Conservation (phyloP, 2,888 invertebrate species). For the Cheilosia urbana region DNA sequence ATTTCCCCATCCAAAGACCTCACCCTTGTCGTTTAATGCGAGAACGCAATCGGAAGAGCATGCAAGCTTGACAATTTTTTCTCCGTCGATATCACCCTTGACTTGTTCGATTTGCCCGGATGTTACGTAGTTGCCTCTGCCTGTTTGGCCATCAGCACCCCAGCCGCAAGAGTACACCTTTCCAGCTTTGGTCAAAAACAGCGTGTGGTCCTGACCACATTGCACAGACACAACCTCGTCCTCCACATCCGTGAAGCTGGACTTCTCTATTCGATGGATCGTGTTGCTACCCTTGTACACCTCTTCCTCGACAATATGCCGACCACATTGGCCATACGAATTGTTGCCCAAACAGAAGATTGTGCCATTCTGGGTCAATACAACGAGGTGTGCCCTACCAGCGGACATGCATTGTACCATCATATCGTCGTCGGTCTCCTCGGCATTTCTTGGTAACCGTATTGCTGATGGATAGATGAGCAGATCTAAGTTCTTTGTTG, state of each 20-base stretch:
- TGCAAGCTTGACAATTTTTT: slow-evolving; percentile 92
- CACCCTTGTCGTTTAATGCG: slow-evolving; percentile 94
- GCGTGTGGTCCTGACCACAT: slow-evolving; percentile 94
- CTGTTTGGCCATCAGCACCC: slow-evolving; percentile 98
- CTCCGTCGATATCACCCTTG: slow-evolving; percentile 92
- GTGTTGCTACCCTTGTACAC: slow-evolving; percentile 88
- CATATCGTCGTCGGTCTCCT: slow-evolving; percentile 84
- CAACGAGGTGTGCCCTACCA: slow-evolving; percentile 93
- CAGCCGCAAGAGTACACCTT: slow-evolving; percentile 95
- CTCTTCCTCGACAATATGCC: slow-evolving; percentile 90
- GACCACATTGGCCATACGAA: slow-evolving; percentile 96
- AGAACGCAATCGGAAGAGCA: slow-evolving; percentile 94
- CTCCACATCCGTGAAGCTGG: slow-evolving; percentile 87
- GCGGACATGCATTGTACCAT: slow-evolving; percentile 85
- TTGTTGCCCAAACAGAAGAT: slow-evolving; percentile 95
- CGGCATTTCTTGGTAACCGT: slow-evolving; percentile 86
- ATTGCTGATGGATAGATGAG: slow-evolving; percentile 90
- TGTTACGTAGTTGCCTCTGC: slow-evolving; percentile 88
- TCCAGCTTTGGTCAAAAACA: slow-evolving; percentile 91
- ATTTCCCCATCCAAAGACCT: slow-evolving; percentile 98
- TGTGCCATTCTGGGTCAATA: slow-evolving; percentile 91
- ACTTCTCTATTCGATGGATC: slow-evolving; percentile 87
- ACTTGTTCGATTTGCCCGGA: slow-evolving; percentile 86
- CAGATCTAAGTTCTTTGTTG: slow-evolving; percentile 87
- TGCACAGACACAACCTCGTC: slow-evolving; percentile 85